Percentiles rank a stretch among this genome's conserved stretches.
Conservation (phyloP, 2,888 invertebrate species). For the Lutraria lutraria region DNA sequence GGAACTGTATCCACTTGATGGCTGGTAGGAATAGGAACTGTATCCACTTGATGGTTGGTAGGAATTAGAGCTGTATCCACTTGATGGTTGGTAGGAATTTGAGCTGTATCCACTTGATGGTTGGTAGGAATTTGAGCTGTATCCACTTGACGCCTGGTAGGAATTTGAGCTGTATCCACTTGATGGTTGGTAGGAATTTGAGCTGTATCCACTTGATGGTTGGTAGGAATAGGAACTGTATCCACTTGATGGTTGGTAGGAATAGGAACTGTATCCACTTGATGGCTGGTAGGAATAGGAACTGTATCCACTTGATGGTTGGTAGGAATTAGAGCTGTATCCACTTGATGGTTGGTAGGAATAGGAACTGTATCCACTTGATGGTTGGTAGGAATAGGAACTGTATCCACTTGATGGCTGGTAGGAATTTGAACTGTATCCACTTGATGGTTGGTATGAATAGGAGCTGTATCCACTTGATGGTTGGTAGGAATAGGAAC, state of each 20-base stretch:
- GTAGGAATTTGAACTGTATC: not conserved
- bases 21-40: not conserved
- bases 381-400: not conserved
- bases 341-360: not conserved
- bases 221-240: not conserved
- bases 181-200: not conserved
- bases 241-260: not conserved
- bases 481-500: not conserved
- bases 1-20: not conserved
- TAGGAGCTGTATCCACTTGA: not conserved
- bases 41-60: not conserved
- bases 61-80: not conserved
- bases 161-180: not conserved
- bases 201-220: not conserved
- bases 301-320: not conserved
- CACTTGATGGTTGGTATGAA: not conserved
- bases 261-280: not conserved
- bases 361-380: not conserved
- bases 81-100: not conserved
- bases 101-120: slow-evolving; percentile 4
- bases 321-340: not conserved
- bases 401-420: not conserved
- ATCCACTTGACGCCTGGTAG: not conserved
- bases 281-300: not conserved
- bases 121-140: not conserved